phyloP scores from a whole-genome alignment of 2,888 invertebrate species.

The Drymonia ruficornis region DNA sequence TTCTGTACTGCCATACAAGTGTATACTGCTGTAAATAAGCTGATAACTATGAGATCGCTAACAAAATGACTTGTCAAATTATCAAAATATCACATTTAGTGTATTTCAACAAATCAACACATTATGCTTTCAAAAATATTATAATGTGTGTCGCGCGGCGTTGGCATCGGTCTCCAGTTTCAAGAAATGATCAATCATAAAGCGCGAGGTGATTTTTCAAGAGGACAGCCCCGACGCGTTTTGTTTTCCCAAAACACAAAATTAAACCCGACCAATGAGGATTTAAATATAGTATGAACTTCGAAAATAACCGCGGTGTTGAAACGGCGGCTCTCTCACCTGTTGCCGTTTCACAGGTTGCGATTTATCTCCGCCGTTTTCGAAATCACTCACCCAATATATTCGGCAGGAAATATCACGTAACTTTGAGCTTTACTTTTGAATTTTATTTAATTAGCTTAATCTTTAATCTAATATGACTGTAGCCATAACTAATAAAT shows the following conservation, averaged over 20 bases:
- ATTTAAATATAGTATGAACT: constrained; percentile 68
- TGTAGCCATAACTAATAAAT: too few relatives aligned
- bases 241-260: constrained; percentile 78
- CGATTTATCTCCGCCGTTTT: constrained; percentile 49
- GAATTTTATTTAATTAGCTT: constrained; percentile 7
- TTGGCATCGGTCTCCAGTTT: constrained; percentile 57
- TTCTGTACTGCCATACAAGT: constrained; percentile 10
- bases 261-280: constrained; percentile 57
- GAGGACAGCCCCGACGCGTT: constrained; percentile 58
- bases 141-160: constrained; percentile 42
- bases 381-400: constrained; percentile 39
- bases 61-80: constrained; percentile 50
- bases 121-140: constrained; percentile 60
- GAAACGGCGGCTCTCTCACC: constrained; percentile 70
- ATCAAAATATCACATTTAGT: constrained; percentile 62
- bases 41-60: constrained; percentile 40
- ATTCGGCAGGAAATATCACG: constrained; percentile 32
- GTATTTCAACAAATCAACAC: constrained; percentile 76
- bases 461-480: too few relatives aligned
- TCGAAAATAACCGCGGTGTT: constrained; percentile 67
- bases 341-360: constrained; percentile 43
- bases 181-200: constrained; percentile 83
- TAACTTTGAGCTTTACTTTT: constrained; percentile 23
- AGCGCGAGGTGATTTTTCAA: constrained; percentile 79
- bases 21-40: constrained; percentile 26